phyloP scores from a whole-genome alignment of 2,113 vertebrate species.

The Pao palembangensis region DNA sequence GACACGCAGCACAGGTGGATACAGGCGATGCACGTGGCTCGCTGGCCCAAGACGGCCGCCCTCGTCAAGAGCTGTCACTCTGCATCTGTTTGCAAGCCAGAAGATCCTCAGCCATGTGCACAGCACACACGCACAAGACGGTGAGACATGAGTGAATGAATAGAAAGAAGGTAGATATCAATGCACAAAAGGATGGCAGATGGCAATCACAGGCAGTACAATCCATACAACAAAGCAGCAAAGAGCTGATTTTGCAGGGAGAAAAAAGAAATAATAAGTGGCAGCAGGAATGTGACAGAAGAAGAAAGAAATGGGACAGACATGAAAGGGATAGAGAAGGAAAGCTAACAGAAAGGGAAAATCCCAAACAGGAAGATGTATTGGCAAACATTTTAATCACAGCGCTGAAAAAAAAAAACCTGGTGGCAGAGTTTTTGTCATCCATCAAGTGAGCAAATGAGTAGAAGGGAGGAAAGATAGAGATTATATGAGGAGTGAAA shows the following conservation, averaged over 20 bases:
- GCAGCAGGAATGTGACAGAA: not conserved
- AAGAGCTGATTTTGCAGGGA: constrained; percentile 9
- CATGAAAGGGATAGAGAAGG: not conserved
- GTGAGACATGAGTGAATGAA: constrained; percentile 9
- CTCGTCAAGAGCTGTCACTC: constrained; percentile 65
- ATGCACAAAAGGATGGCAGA: constrained; percentile 18
- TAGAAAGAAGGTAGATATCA: constrained; percentile 7
- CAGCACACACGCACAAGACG: constrained; percentile 1
- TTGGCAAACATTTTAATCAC: no score
- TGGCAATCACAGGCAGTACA: constrained; percentile 29
- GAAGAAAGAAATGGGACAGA: not conserved
- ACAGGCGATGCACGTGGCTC: constrained; percentile 58
- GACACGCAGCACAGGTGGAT: constrained; percentile 45
- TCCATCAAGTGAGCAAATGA: no score
- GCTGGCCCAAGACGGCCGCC: constrained; percentile 67
- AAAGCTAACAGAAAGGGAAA: not conserved
- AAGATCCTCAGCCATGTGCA: constrained; percentile 22
- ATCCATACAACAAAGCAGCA: not conserved
- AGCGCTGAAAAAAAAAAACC: no score
- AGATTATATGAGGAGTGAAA: no score
- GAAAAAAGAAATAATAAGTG: not conserved
- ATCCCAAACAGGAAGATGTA: not conserved
- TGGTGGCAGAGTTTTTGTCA: no score
- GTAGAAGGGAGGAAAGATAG: no score
- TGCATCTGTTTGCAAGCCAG: constrained; percentile 59